phyloP scores from a whole-genome alignment of 2,888 invertebrate genomes.

The Miltochrista miniata region DNA sequence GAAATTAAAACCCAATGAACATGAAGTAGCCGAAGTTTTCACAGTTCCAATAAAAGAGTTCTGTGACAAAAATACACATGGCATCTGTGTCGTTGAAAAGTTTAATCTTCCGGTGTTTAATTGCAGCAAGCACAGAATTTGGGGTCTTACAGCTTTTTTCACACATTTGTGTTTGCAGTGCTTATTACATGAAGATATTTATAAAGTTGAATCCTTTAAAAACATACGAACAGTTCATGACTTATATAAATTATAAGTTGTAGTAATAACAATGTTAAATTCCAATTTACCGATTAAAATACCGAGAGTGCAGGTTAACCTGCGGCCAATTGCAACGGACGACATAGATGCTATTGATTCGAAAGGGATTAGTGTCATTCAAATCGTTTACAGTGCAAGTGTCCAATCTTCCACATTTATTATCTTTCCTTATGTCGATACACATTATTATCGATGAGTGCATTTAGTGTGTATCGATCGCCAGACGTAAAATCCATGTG shows the following conservation, averaged over 20 bases:
- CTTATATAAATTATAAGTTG: conserved; percentile 44
- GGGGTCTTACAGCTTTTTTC: conserved; percentile 91
- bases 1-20: conserved; percentile 83
- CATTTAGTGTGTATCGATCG: too few species aligned
- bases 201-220: conserved; percentile 55
- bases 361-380: too few species aligned
- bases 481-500: too few species aligned
- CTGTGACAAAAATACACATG: conserved; percentile 83
- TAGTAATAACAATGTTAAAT: too few species aligned
- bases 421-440: too few species aligned
- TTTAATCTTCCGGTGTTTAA: conserved; percentile 80
- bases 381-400: too few species aligned
- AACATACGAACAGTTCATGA: conserved; percentile 55
- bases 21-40: conserved; percentile 92
- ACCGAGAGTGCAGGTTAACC: too few species aligned
- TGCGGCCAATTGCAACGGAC: too few species aligned
- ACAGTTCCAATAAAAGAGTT: conserved; percentile 86
- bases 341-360: too few species aligned
- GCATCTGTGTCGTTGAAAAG: conserved; percentile 85
- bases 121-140: conserved; percentile 84
- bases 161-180: conserved; percentile 86
- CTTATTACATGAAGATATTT: conserved; percentile 57
- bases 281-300: too few species aligned
- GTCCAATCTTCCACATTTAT: too few species aligned
- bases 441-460: too few species aligned